Evolutionary conservation across 2,888 invertebrate species (phyloP).

Genomic region (Cerastoderma edule): DNA sequence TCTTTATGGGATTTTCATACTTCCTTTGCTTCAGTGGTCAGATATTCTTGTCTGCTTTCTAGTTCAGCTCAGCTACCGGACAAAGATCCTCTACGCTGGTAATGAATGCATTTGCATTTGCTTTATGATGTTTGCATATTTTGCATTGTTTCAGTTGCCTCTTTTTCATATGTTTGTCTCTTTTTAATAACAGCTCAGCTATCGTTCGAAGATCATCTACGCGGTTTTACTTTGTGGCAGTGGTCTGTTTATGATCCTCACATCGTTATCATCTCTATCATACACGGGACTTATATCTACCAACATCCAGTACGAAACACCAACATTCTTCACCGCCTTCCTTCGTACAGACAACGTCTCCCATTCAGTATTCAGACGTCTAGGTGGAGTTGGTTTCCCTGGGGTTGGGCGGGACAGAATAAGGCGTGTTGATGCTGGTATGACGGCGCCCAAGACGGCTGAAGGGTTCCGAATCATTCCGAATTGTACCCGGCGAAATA

Average conservation of each 20-base stretch:
- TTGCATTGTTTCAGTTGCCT: too few species aligned
- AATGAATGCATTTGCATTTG: too few species aligned
- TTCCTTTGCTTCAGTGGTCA: too few species aligned
- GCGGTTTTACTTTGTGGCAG: neutral
- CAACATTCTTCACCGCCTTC: neutral
- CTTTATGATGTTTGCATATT: too few species aligned
- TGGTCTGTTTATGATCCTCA: neutral
- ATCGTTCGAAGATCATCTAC: neutral
- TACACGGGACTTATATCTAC: neutral
- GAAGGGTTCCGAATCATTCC: conserved; percentile 23
- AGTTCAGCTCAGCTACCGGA: too few species aligned
- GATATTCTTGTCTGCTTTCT: too few species aligned
- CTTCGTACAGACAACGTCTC: too few species aligned
- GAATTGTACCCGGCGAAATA: conserved; percentile 25
- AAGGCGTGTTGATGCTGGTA: neutral
- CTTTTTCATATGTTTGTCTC: too few species aligned
- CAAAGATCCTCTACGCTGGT: too few species aligned
- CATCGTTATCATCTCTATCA: neutral
- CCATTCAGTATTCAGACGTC: neutral
- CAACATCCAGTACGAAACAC: neutral
- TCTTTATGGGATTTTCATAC: too few species aligned
- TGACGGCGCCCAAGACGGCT: neutral
- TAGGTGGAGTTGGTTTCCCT: too few species aligned
- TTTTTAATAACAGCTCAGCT: neutral
- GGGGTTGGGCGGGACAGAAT: neutral